phyloP scores from a whole-genome alignment of 2,797 vertebrate species.

The Brachymystax lenok region DNA sequence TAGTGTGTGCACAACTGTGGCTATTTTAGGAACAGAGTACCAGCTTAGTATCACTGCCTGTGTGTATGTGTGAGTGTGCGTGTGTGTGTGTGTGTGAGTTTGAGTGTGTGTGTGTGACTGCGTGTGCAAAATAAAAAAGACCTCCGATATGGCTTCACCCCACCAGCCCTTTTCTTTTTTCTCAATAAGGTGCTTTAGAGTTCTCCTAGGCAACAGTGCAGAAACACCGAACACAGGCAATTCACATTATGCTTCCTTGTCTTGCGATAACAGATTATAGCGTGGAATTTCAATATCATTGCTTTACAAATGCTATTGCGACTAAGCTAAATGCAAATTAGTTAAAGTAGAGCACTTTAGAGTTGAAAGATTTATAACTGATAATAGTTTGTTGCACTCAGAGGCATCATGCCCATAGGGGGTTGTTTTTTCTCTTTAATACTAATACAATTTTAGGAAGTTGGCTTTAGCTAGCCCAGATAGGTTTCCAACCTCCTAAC shows the following conservation, averaged over 20 bases:
- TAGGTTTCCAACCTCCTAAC: too few relatives aligned
- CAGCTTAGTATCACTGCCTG: slow-evolving; percentile 56
- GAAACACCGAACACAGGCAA: background rate
- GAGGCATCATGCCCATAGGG: too few relatives aligned
- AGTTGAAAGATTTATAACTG: background rate
- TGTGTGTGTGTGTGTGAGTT: slow-evolving; percentile 40
- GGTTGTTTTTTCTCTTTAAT: too few relatives aligned
- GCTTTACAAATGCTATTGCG: background rate
- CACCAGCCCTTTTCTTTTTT: slow-evolving; percentile 11
- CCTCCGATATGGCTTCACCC: slow-evolving; percentile 6
- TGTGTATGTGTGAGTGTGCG: background rate
- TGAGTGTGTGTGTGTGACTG: slow-evolving; percentile 11
- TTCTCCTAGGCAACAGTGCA: background rate
- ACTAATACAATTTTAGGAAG: too few relatives aligned
- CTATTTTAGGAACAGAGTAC: slow-evolving; percentile 67
- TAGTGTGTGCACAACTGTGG: slow-evolving; percentile 31
- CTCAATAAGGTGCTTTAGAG: slow-evolving; percentile 7
- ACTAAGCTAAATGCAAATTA: slow-evolving; percentile 2
- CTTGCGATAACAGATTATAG: background rate
- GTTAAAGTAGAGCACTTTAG: background rate
- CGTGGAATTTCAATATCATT: background rate
- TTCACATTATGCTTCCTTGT: background rate
- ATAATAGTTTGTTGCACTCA: slow-evolving; percentile 12
- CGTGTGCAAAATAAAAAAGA: background rate
- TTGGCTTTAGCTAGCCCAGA: too few relatives aligned